Base-by-base conservation (phyloP, 2,888 invertebrate species). In the Synergus itoensis region DNA sequence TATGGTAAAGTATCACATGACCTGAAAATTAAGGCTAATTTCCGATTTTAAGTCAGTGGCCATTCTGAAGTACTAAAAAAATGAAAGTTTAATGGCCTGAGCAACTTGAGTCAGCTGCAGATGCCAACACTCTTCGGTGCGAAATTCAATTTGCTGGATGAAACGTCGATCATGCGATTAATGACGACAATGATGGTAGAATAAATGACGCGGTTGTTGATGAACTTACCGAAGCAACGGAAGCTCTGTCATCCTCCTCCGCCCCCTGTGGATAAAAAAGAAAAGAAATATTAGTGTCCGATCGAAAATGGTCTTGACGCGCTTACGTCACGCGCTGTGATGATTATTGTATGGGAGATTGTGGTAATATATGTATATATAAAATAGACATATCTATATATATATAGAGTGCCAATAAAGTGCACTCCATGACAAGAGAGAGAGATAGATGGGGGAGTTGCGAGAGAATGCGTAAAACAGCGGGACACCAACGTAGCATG, bases 241-340 rank as follows among this genome's bases (percentile, higher is more conserved):
- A 94, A 88, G 94, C 95, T 90, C 95, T 94, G 92, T 96, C 96
- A 91, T 96, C 96, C 90, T 96, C 96, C 88, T 96, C 95, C 85
- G 94, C 93, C 87, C 94, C 95, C 95, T 95, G 95, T 87, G 92
- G 93, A 94, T 91, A 94, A 92, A 93, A 86, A 82, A 88, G 11
- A 87, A 84, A 85, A 69, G 80, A 83, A 57, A 75, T 84, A 28
- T 90, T 83, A 84, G 80, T 84, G 80, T 79, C 79, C 77, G 77
- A 77, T 80, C 79, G 77, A 63, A 78, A 86, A 87, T 86, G 83
- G 87, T 85, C 86, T 82, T 88, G 84, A 84, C 86, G 85, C 82
- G 84, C 82, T 83, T 45, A 81, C 78, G 62, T 77, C 76, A 79
- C 76, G 62, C 76, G 73, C 53, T 45, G 48, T 62, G 41, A 76